Base-by-base conservation (phyloP, 1,140 invertebrate genomes). In the Bactericera cockerelli region DNA sequence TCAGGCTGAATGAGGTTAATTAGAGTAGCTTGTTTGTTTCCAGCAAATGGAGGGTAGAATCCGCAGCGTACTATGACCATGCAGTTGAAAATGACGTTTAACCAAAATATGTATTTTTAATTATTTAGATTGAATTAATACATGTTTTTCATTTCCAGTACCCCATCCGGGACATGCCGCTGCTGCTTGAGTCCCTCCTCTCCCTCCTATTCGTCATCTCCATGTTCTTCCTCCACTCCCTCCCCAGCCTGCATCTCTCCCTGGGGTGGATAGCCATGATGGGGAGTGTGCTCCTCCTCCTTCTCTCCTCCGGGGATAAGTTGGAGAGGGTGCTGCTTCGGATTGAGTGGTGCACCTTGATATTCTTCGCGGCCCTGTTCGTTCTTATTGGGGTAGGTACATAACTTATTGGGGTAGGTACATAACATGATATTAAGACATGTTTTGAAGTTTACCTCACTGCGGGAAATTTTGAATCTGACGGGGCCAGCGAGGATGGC, bases 361-460 rank as follows among this genome's bases (percentile, higher is more conserved):
- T 93, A 13, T 94, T 93, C 71, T 94, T 94, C 67, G 87, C 87
- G 0, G 82, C 87, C 0, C 70, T 94, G 0, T 94, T 94, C 62
- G 82, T 92, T 8, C 73, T 94, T 0, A 94, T 94, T 89, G 89
- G 93, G 73, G 78, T 80, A 67, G 66, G 63, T 63, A 58, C 1
- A 1, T n/a, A n/a, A n/a, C n/a, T n/a, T n/a, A n/a, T n/a, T n/a
- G n/a, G n/a, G n/a, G n/a, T n/a, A n/a, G n/a, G n/a, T n/a, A n/a
- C n/a, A n/a, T n/a, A n/a, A n/a, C n/a, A n/a, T n/a, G n/a, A n/a
- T n/a, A n/a, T n/a, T n/a, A n/a, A n/a, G n/a, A n/a, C n/a, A n/a
- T n/a, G n/a, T n/a, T n/a, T n/a, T n/a, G n/a, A n/a, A n/a, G n/a
- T n/a, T n/a, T n/a, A n/a, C n/a, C n/a, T n/a, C n/a, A n/a, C n/a